phyloP scores from a whole-genome alignment of 1,140 invertebrate genomes.

The Meloidogyne floridensis region DNA sequence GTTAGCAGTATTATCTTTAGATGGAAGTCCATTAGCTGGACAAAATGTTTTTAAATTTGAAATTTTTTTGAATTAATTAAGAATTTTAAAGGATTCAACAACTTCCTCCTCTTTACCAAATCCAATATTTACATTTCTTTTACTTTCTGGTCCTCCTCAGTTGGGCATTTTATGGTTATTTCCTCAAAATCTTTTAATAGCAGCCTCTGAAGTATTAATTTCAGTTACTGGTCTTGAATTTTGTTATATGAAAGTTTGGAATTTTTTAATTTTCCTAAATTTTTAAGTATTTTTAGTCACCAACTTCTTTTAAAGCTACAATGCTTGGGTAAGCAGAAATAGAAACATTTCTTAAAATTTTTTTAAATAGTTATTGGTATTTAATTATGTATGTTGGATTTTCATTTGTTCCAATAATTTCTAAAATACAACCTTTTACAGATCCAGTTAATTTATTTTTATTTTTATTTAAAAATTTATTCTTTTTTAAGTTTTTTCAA shows the following conservation, averaged over 20 bases:
- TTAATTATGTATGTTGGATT: conserved; percentile 27
- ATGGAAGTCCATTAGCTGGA: conserved; percentile 21
- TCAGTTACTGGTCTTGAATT: conserved; percentile 21
- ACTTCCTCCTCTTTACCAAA: neutral
- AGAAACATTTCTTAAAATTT: neutral
- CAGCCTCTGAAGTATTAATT: conserved; percentile 18
- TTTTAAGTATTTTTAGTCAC: conserved; percentile 13
- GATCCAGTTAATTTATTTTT: conserved; percentile 16
- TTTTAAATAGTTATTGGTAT: conserved; percentile 23
- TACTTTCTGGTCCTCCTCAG: neutral
- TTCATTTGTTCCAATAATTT: conserved; percentile 17
- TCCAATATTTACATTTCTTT: conserved; percentile 15
- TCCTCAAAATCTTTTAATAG: conserved; percentile 24
- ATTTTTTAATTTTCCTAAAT: neutral
- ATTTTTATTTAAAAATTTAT: neutral
- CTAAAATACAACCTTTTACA: conserved; percentile 10
- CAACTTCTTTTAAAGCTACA: conserved; percentile 26
- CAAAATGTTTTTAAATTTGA: conserved; percentile 10
- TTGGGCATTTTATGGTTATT: conserved; percentile 10
- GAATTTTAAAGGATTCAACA: conserved; percentile 1
- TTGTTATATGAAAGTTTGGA: conserved; percentile 21
- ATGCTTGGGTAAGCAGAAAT: conserved; percentile 10
- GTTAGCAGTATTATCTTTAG: conserved; percentile 19
- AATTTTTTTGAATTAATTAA: neutral
- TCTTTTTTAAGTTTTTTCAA: neutral